Evolutionary conservation across 2,797 vertebrate genomes (phyloP).

Genomic region (Heterohyrax brucei): DNA sequence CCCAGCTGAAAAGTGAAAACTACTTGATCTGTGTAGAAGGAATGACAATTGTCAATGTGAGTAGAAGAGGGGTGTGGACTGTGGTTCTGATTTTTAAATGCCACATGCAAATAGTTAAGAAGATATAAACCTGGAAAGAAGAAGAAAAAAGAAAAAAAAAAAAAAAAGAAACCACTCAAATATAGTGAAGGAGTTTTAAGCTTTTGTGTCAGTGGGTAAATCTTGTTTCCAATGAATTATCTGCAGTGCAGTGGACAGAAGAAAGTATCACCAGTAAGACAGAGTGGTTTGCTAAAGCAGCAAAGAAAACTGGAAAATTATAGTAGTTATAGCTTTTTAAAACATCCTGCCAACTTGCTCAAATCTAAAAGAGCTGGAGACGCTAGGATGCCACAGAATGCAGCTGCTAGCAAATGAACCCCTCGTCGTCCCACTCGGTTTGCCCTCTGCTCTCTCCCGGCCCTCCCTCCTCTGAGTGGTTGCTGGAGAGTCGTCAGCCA

Average conservation of each 20-base stretch:
- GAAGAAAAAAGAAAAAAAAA: too few species aligned
- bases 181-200: constrained; percentile 84
- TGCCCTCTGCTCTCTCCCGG: not conserved
- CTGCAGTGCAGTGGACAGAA: constrained; percentile 91
- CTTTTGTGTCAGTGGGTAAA: constrained; percentile 80
- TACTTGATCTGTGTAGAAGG: constrained; percentile 89
- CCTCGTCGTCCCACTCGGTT: constrained; percentile 75
- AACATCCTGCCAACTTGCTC: constrained; percentile 86
- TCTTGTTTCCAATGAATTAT: constrained; percentile 86
- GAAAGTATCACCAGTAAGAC: constrained; percentile 87
- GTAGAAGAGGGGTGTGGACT: constrained; percentile 82
- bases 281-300: constrained; percentile 89
- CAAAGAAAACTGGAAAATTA: constrained; percentile 88
- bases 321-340: constrained; percentile 85
- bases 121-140: constrained; percentile 85
- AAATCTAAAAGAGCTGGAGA: constrained; percentile 86
- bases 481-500: constrained; percentile 73
- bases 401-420: constrained; percentile 87
- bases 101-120: constrained; percentile 90
- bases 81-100: constrained; percentile 87
- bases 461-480: constrained; percentile 72
- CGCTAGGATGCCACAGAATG: constrained; percentile 79
- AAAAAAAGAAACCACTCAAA: constrained; percentile 70
- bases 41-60: constrained; percentile 82
- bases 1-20: constrained; percentile 86